Conservation (phyloP, 2,888 invertebrate genomes). For the Ochropleura plecta region DNA sequence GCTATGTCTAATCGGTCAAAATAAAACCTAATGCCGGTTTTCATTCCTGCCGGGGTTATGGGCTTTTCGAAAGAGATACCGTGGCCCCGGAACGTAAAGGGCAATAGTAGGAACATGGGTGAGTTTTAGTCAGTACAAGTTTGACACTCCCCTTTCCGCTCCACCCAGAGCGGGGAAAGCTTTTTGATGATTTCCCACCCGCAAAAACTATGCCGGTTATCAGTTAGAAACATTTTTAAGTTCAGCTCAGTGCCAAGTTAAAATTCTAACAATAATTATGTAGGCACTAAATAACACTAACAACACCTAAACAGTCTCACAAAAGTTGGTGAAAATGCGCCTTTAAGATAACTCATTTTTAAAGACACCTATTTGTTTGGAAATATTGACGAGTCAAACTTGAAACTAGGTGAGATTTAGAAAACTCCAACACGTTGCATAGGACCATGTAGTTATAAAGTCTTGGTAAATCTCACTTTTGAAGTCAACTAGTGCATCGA, state of each 20-base stretch:
- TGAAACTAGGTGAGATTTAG: not conserved
- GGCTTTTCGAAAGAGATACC: too few relatives aligned
- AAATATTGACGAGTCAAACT: not conserved
- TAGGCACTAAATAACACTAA: not conserved
- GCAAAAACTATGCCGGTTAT: not conserved
- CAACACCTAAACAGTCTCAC: not conserved
- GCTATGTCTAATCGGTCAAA: too few relatives aligned
- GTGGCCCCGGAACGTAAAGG: too few relatives aligned
- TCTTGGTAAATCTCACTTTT: conserved; percentile 19
- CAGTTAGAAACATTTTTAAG: not conserved
- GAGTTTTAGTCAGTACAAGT: too few relatives aligned
- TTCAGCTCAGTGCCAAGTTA: not conserved
- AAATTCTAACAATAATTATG: not conserved
- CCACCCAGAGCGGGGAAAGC: too few relatives aligned
- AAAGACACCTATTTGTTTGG: not conserved
- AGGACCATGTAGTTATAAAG: not conserved
- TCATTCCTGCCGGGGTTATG: too few relatives aligned
- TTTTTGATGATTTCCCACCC: too few relatives aligned
- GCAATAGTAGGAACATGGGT: too few relatives aligned
- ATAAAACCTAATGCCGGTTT: too few relatives aligned
- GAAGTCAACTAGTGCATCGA: conserved; percentile 28
- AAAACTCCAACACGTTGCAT: not conserved
- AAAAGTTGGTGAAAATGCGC: not conserved
- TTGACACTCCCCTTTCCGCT: too few relatives aligned
- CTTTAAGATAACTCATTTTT: not conserved